Percentiles rank a stretch among this genome's conserved stretches.
Evolutionary conservation across 2,113 vertebrate genomes (phyloP).

Genomic region (Rhadina sibilatrix): DNA sequence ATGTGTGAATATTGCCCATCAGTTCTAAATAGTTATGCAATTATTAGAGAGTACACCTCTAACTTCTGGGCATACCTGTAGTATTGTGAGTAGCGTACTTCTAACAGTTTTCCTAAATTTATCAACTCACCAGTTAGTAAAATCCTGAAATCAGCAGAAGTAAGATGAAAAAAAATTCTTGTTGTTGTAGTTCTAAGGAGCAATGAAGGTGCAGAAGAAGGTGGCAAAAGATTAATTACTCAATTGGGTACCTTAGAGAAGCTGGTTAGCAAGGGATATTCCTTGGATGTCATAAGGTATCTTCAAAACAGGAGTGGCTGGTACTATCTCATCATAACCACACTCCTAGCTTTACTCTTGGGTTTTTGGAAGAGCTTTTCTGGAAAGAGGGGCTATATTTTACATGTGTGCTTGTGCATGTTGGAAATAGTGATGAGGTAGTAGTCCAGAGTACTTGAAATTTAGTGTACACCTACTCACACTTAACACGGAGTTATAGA

Average conservation of each 20-base stretch:
- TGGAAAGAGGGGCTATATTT: not conserved
- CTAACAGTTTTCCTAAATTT: not conserved
- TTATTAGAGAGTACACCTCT: not conserved
- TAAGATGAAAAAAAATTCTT: not conserved
- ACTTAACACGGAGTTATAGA: not conserved
- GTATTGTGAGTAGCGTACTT: not conserved
- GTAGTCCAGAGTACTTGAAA: not conserved
- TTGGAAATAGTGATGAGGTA: not conserved
- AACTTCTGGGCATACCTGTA: not conserved
- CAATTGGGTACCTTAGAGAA: not conserved
- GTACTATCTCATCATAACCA: not conserved
- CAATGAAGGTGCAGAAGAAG: not conserved
- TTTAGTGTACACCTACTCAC: not conserved
- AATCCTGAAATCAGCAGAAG: not conserved
- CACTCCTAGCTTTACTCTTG: not conserved
- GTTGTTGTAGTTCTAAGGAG: not conserved
- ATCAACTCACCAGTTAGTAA: not conserved
- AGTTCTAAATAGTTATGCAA: not conserved
- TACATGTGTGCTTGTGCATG: accelerated
- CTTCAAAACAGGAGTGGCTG: not conserved
- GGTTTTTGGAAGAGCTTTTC: not conserved
- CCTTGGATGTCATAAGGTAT: not conserved
- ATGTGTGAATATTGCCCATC: not conserved
- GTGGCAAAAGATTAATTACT: not conserved
- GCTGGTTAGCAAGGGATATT: not conserved